Evolutionary conservation across 2,888 invertebrate species (phyloP).

Genomic region (Lasioglossum vierecki): DNA sequence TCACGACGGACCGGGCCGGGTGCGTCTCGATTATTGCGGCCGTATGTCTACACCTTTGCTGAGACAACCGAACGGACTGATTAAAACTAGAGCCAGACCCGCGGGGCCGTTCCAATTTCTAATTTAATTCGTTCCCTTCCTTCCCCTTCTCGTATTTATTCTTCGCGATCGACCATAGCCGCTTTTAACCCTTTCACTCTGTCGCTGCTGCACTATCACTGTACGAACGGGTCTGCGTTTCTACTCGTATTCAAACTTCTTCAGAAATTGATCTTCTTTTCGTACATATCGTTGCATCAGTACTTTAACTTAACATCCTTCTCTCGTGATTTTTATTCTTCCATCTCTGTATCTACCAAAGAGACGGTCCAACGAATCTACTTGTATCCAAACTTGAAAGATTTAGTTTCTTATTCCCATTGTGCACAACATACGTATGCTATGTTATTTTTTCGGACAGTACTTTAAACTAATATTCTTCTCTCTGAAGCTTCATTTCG

Average conservation of each 20-base stretch:
- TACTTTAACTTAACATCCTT: neutral
- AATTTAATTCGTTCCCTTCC: neutral
- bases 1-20: slow-evolving; percentile 18
- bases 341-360: too few species aligned
- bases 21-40: slow-evolving; percentile 32
- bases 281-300: neutral
- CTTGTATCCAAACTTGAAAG: too few species aligned
- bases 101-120: slow-evolving; percentile 16
- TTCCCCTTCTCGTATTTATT: neutral
- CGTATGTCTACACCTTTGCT: slow-evolving; percentile 17
- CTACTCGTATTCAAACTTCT: neutral
- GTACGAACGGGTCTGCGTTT: neutral
- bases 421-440: too few species aligned
- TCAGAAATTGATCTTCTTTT: neutral
- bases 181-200: neutral
- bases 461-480: neutral
- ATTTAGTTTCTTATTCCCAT: too few species aligned
- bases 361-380: too few species aligned
- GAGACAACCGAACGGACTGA: slow-evolving; percentile 7
- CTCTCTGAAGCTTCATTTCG: neutral
- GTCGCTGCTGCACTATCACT: neutral
- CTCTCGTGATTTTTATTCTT: neutral
- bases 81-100: slow-evolving; percentile 40
- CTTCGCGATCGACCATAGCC: neutral
- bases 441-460: neutral